Evolutionary conservation across 2,888 invertebrate species (phyloP).

Genomic region (Nephrotoma flavescens): DNA sequence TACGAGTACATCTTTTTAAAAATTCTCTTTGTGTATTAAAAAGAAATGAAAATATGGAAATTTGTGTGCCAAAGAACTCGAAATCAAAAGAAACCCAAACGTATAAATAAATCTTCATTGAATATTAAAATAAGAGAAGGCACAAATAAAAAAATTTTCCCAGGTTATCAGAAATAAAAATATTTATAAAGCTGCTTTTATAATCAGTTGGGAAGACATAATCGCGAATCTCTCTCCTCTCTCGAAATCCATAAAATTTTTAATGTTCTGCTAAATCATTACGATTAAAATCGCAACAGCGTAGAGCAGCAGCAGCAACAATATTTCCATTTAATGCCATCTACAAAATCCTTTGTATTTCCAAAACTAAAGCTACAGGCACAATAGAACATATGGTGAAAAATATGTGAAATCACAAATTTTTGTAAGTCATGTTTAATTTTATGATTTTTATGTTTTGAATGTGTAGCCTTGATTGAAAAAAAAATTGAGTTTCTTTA

Average conservation of each 20-base stretch:
- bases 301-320: too few species aligned
- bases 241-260: not conserved
- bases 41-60: not conserved
- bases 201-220: not conserved
- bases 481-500: too few species aligned
- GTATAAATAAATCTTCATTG: not conserved
- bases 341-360: not conserved
- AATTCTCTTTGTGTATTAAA: not conserved
- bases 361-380: not conserved
- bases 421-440: too few species aligned
- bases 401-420: too few species aligned
- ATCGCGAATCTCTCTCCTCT: not conserved
- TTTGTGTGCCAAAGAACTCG: not conserved
- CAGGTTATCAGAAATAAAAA: not conserved
- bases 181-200: not conserved
- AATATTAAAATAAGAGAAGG: not conserved
- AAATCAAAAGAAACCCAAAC: not conserved
- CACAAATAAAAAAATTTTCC: not conserved
- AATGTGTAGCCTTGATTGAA: too few species aligned
- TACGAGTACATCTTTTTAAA: not conserved
- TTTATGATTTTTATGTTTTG: too few species aligned
- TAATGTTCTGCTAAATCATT: not conserved
- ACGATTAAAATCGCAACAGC: not conserved
- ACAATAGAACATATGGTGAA: too few species aligned
- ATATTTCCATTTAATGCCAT: not conserved